Evolutionary conservation across 2,888 invertebrate genomes (phyloP).

Genomic region (Oscheius sp.): DNA sequence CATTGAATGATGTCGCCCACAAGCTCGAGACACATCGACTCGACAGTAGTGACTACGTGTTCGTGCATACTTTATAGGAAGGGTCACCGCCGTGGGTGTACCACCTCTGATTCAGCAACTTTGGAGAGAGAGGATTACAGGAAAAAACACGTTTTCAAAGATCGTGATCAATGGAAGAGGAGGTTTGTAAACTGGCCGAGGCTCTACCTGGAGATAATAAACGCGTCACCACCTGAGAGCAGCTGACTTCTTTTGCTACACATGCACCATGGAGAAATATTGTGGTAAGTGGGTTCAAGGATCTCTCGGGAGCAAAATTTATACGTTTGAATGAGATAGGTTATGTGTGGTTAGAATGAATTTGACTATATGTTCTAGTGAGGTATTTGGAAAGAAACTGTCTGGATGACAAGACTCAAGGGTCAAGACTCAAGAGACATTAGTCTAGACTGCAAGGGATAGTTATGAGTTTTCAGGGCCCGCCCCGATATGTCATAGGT

Average conservation of each 20-base stretch:
- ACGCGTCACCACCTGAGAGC: conserved; percentile 17
- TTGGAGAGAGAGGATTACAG: conserved; percentile 1
- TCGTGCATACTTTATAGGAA: conserved; percentile 16
- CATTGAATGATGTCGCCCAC: conserved; percentile 11
- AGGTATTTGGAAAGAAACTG: too few relatives aligned
- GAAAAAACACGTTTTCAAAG: conserved; percentile 16
- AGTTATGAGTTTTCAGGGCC: too few relatives aligned
- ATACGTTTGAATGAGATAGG: too few relatives aligned
- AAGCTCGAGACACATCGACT: conserved; percentile 18
- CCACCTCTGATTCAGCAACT: conserved; percentile 7
- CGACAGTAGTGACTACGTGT: not conserved
- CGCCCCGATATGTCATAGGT: too few relatives aligned
- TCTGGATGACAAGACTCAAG: too few relatives aligned
- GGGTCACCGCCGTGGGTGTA: conserved; percentile 17
- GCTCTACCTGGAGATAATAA: not conserved
- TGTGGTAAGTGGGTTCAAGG: too few relatives aligned
- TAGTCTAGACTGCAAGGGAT: too few relatives aligned
- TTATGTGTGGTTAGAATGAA: too few relatives aligned
- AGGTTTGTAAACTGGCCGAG: not conserved
- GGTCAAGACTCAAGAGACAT: too few relatives aligned
- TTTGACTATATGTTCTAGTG: too few relatives aligned
- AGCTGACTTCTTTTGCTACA: conserved; percentile 1
- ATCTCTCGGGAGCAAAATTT: too few relatives aligned
- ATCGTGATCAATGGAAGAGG: conserved; percentile 14
- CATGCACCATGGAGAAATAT: too few relatives aligned